phyloP scores from a whole-genome alignment of 2,113 vertebrate species.

The Dipodomys spectabilis region DNA sequence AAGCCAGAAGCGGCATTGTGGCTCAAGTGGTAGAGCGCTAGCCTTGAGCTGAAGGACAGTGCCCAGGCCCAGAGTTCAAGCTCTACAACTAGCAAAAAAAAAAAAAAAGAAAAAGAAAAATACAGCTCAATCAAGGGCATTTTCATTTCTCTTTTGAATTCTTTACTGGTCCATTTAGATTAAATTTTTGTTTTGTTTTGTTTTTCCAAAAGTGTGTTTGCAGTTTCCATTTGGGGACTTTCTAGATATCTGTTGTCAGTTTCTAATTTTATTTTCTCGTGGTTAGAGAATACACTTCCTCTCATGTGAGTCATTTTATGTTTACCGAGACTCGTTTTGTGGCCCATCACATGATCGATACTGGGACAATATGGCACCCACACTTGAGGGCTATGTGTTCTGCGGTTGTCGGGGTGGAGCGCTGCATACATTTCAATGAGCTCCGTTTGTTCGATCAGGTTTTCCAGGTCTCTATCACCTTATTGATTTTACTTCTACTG shows the following conservation, averaged over 20 bases:
- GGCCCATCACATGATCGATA: neutral
- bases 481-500: conserved; percentile 18
- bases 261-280: neutral
- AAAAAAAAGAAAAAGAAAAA: neutral
- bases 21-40: too few species aligned
- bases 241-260: neutral
- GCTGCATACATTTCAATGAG: conserved; percentile 8
- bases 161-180: neutral
- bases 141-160: neutral
- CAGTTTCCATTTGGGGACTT: neutral
- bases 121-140: neutral
- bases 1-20: too few species aligned
- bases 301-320: neutral
- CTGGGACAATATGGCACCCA: neutral
- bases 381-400: neutral
- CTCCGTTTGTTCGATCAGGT: neutral
- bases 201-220: neutral
- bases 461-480: neutral
- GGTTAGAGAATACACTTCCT: neutral
- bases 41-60: too few species aligned
- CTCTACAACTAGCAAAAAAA: too few species aligned
- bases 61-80: too few species aligned
- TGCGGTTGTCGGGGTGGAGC: neutral
- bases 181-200: too few species aligned
- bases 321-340: neutral